phyloP scores from a whole-genome alignment of 2,888 invertebrate species.

The Pocota personata region DNA sequence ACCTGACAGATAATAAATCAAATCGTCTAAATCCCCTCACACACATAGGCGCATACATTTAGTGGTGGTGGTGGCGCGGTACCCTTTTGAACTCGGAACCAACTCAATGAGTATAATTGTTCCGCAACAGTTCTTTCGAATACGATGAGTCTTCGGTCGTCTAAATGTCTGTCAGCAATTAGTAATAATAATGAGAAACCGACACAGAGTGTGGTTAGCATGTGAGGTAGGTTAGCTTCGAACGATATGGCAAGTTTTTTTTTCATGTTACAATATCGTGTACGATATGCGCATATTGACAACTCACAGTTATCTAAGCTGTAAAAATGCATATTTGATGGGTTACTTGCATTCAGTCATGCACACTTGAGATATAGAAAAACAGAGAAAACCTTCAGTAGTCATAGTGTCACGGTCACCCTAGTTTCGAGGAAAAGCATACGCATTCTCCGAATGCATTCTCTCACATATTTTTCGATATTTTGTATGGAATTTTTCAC shows the following conservation, averaged over 20 bases:
- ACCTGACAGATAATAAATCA: conserved; percentile 38
- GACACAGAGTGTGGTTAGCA: background rate
- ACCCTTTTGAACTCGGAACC: conserved; percentile 33
- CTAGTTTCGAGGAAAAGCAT: background rate
- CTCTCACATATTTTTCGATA: conserved; percentile 7
- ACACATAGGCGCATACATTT: background rate
- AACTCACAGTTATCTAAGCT: conserved; percentile 10
- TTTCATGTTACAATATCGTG: background rate
- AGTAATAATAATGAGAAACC: background rate
- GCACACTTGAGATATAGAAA: conserved; percentile 7
- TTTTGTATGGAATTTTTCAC: conserved; percentile 7
- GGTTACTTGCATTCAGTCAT: conserved; percentile 45
- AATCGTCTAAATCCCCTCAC: conserved; percentile 10
- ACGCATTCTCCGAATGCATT: background rate
- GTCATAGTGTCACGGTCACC: background rate
- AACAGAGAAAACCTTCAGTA: conserved; percentile 1
- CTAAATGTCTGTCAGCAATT: conserved; percentile 65
- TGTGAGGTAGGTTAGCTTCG: background rate
- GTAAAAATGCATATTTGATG: conserved; percentile 40
- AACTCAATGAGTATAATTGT: conserved; percentile 40
- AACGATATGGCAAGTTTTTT: background rate
- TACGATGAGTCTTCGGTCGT: conserved; percentile 31
- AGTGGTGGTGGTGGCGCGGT: background rate
- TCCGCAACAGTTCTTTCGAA: conserved; percentile 21
- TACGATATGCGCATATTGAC: conserved; percentile 1